These are phyloP conservation scores for Pogonocichla stellata DNA, from an alignment of 2,113 vertebrate species.

Conservation along the genomic window DNA sequence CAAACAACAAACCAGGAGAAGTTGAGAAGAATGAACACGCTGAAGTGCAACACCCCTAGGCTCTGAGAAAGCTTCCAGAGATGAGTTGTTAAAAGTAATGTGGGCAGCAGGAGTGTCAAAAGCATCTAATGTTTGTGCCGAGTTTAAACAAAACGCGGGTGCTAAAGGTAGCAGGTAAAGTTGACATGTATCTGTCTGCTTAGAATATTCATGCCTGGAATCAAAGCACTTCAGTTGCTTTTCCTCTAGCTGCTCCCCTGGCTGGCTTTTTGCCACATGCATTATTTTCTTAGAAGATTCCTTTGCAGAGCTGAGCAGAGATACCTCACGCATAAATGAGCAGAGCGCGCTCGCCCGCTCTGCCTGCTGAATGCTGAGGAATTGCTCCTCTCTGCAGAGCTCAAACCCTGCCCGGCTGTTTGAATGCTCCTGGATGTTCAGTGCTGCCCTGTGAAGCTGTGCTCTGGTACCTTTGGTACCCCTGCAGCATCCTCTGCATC, in stretches of 20 bases:
- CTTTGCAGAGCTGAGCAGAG: slow-evolving; percentile 6
- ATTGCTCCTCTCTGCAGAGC: background rate
- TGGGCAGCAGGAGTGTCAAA: slow-evolving; percentile 70
- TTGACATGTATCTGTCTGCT: slow-evolving; percentile 56
- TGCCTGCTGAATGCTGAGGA: background rate
- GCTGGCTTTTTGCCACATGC: slow-evolving; percentile 63
- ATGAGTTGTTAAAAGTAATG: slow-evolving; percentile 66
- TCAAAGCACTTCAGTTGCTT: slow-evolving; percentile 47
- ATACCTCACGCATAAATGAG: background rate
- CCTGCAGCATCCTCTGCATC: rapidly evolving
- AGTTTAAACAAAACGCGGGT: slow-evolving; percentile 60
- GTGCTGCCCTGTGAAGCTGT: rapidly evolving
- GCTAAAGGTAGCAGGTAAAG: slow-evolving; percentile 40
- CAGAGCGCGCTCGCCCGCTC: background rate
- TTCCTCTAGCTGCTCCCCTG: slow-evolving; percentile 46
- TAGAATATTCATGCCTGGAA: slow-evolving; percentile 48
- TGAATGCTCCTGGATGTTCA: background rate
- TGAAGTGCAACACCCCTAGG: slow-evolving; percentile 62
- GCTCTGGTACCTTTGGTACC: rapidly evolving
- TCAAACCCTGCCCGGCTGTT: background rate
- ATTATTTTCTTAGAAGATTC: slow-evolving; percentile 55
- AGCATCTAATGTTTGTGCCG: slow-evolving; percentile 49
- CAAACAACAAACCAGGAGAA: background rate
- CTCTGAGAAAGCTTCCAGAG: slow-evolving; percentile 58
- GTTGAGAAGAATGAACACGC: slow-evolving; percentile 48